Evolutionary conservation across 2,113 vertebrate genomes (phyloP).

Genomic region (Odocoileus hemionus): DNA sequence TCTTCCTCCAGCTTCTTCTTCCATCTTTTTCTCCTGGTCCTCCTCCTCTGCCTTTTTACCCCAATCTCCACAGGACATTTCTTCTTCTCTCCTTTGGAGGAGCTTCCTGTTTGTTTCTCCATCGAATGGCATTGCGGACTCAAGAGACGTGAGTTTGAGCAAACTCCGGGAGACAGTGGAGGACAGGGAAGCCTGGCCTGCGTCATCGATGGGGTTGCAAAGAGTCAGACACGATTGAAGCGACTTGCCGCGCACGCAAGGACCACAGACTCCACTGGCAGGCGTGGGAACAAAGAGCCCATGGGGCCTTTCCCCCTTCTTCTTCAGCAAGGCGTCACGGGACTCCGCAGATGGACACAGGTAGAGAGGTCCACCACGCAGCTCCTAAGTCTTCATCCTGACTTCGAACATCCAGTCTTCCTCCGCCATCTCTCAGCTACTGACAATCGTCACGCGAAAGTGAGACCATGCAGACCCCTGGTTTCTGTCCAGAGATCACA

Average conservation of each 20-base stretch:
- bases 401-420: no score
- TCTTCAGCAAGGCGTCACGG: background rate
- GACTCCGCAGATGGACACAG: rapidly evolving
- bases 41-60: background rate
- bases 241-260: rapidly evolving
- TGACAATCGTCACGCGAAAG: rapidly evolving
- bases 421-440: rapidly evolving
- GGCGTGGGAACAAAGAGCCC: background rate
- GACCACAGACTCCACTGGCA: background rate
- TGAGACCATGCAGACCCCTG: background rate
- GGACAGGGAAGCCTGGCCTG: background rate
- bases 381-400: no score
- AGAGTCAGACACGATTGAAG: rapidly evolving
- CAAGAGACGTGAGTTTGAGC: rapidly evolving
- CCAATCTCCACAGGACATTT: background rate
- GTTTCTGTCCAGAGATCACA: background rate
- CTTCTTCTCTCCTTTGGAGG: background rate
- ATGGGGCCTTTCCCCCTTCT: background rate
- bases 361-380: rapidly evolving
- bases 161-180: background rate
- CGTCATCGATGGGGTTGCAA: rapidly evolving
- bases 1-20: background rate
- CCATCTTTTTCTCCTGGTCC: background rate
- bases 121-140: background rate
- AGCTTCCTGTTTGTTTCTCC: background rate